Evolutionary conservation across 2,797 vertebrate species (phyloP), one percentile per base, ranked within the genome.

Genomic region (Sorex maritimensis): DNA sequence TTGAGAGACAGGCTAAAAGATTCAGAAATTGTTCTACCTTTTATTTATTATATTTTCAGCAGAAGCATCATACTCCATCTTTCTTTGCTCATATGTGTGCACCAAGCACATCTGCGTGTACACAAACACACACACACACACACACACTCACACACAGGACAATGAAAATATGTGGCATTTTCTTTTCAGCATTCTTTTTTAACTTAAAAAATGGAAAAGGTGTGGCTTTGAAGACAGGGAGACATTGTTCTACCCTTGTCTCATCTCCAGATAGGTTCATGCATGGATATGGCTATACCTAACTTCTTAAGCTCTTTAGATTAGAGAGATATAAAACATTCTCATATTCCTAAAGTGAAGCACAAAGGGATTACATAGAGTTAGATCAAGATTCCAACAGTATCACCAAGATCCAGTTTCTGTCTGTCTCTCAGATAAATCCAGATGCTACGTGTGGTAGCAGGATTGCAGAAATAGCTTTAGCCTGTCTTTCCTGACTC

Each of bases 261-360:
- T 10, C 23, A 55, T 58, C 30, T 44, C 30, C 72, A 68, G 17
- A 23, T 69, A 14, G 28, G 24, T 34, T 0, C 17, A 71, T 0
- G 5, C 19, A 58, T 67, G 52, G 61, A 72, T 28, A 83, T 19
- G 90, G 69, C 49, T 75, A 55, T 5, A 30, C 26, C 26, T 68
- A 77, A 41, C 12, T 4, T 69, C n/a, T 83, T 61, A 30, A 79
- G 28, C 0, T 69, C 63, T 85, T 83, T 11, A 38, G 23, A 82
- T 93, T 94, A 26, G 72, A 92, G 89, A 49, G 68, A 81, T 61
- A 17, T 78, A 38, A 82, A 91, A 81, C 41, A 65, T 81, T 86
- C 82, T 72, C 61, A 91, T 23, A 83, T 86, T 79, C 28, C 58
- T 74, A 55, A 49, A 84, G 13, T 83, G n/a, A 74, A 82, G 26